phyloP scores from a whole-genome alignment of 1,140 invertebrate species.

The Apis cerana region DNA sequence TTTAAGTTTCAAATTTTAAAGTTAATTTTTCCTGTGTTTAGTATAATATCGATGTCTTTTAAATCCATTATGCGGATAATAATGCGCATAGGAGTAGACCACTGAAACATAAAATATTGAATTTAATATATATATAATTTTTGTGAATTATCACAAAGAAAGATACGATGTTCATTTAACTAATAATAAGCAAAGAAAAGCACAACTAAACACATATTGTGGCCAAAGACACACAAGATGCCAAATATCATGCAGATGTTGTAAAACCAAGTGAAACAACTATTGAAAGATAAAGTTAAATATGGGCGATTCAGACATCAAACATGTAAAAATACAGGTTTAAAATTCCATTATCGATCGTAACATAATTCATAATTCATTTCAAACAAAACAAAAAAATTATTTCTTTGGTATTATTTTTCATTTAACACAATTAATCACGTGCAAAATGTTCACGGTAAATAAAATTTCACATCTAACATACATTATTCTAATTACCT shows the following conservation, averaged over 20 bases:
- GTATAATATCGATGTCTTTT: no score
- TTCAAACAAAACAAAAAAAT: no score
- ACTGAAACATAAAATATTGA: slow-evolving; percentile 55
- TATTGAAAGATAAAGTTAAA: no score
- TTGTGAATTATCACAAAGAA: neutral
- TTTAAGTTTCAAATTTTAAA: neutral
- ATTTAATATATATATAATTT: neutral
- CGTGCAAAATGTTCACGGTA: neutral
- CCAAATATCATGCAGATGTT: no score
- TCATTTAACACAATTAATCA: no score
- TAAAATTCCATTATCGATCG: no score
- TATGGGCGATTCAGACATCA: no score
- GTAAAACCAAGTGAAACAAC: neutral
- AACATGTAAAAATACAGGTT: no score
- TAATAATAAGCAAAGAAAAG: neutral
- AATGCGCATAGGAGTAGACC: slow-evolving; percentile 55
- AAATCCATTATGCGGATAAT: slow-evolving; percentile 32
- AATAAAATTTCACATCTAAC: neutral
- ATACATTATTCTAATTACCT: slow-evolving; percentile 22
- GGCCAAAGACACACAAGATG: no score
- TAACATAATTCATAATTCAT: no score
- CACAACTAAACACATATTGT: no score
- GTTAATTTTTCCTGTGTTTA: neutral
- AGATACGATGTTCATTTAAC: neutral
- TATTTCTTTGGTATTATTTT: no score